phyloP scores from a whole-genome alignment of 2,113 vertebrate species.

The Aphyosemion australe region DNA sequence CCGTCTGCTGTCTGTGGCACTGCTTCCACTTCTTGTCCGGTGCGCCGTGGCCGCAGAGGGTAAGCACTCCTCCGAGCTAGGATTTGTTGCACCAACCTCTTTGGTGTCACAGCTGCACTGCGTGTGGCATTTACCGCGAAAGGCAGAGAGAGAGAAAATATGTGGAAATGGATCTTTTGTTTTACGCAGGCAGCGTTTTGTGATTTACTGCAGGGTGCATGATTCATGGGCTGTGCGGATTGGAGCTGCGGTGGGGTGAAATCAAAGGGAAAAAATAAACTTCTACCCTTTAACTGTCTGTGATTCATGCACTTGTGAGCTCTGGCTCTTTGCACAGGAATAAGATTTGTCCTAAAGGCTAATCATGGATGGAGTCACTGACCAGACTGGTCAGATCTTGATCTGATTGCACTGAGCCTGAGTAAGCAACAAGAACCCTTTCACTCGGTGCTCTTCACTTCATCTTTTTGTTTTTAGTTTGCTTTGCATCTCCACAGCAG shows the following conservation, averaged over 20 bases:
- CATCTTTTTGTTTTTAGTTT: no score
- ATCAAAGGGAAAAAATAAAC: slow-evolving; percentile 5
- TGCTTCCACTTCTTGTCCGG: slow-evolving; percentile 69
- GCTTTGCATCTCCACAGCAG: slow-evolving; percentile 6
- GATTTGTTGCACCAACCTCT: slow-evolving; percentile 21
- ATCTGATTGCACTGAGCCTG: slow-evolving; percentile 31
- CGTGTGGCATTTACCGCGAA: slow-evolving; percentile 4
- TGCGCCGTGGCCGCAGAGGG: slow-evolving; percentile 74
- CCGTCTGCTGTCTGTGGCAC: slow-evolving; percentile 68
- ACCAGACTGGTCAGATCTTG: slow-evolving; percentile 26
- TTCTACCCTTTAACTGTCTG: slow-evolving; percentile 3
- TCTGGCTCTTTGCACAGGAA: no score
- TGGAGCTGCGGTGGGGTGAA: slow-evolving; percentile 19
- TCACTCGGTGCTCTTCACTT: no score
- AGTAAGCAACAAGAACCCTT: background rate
- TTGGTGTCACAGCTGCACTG: background rate
- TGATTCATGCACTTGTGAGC: no score
- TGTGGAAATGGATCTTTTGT: slow-evolving; percentile 35
- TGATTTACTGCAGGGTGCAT: slow-evolving; percentile 44
- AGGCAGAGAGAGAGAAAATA: background rate
- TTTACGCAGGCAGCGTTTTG: slow-evolving; percentile 34
- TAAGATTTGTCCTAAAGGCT: slow-evolving; percentile 2
- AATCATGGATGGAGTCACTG: background rate
- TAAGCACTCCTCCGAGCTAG: slow-evolving; percentile 57
- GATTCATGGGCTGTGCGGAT: slow-evolving; percentile 25